Evolutionary conservation across 2,113 vertebrate genomes (phyloP).

Genomic region (Coptodon bakossiorum): DNA sequence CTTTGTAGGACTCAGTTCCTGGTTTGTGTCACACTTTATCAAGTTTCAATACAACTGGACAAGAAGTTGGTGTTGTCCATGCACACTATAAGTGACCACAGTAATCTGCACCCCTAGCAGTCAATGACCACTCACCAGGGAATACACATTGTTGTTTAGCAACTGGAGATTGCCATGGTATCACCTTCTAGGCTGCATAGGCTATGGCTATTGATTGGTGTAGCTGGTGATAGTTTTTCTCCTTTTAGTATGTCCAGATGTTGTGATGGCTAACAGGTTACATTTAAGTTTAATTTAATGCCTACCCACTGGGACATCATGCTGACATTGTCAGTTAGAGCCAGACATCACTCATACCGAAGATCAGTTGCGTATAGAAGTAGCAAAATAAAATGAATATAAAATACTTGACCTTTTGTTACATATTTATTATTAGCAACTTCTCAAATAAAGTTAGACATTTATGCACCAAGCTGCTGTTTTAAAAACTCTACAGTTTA

Average conservation of each 20-base stretch:
- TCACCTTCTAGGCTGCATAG: not conserved
- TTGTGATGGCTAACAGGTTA: not conserved
- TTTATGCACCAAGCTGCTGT: not conserved
- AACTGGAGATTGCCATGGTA: not conserved
- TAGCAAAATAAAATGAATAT: not conserved
- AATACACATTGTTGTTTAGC: not conserved
- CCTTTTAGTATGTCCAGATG: not conserved
- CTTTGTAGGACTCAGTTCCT: not conserved
- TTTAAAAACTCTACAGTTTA: not conserved
- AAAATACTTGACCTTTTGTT: not conserved
- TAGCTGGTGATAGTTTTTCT: not conserved
- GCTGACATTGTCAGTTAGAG: not conserved
- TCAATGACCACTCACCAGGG: not conserved
- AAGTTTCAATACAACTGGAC: not conserved
- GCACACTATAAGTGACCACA: not conserved
- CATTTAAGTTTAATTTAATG: not conserved
- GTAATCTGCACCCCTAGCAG: not conserved
- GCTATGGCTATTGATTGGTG: not conserved
- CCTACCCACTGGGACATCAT: not conserved
- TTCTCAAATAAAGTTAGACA: not conserved
- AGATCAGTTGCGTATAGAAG: not conserved
- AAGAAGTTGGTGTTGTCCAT: not conserved
- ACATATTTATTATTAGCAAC: not conserved
- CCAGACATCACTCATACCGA: rapidly evolving
- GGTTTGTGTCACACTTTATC: not conserved